phyloP scores from a whole-genome alignment of 2,797 vertebrate genomes.

The Podarcis siculus region DNA sequence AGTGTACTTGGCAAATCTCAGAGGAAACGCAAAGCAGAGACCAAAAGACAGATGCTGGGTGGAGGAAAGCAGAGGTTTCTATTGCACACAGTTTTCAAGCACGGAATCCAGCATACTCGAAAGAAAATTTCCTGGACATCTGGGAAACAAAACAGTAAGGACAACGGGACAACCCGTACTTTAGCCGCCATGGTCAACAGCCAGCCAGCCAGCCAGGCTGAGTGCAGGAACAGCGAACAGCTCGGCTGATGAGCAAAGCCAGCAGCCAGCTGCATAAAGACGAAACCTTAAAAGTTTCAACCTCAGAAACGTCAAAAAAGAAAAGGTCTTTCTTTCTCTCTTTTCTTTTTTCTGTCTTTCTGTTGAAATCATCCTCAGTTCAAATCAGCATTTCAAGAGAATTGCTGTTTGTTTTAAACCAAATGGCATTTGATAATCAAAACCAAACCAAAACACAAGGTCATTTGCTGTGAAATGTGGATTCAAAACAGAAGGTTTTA shows the following conservation, averaged over 20 bases:
- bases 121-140: slow-evolving; percentile 11
- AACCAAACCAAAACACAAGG: slow-evolving; percentile 39
- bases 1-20: slow-evolving; percentile 7
- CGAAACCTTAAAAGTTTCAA: slow-evolving; percentile 11
- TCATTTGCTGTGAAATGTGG: slow-evolving; percentile 31
- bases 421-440: slow-evolving; percentile 38
- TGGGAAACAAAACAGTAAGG: slow-evolving; percentile 1
- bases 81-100: not conserved
- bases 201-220: not conserved
- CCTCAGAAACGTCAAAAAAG: not conserved
- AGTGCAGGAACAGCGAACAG: not conserved
- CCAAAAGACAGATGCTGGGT: slow-evolving; percentile 8
- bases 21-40: slow-evolving; percentile 29
- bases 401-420: slow-evolving; percentile 25
- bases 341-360: not conserved
- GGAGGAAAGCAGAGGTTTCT: slow-evolving; percentile 1
- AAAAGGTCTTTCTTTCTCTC: not conserved
- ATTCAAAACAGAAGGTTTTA: slow-evolving; percentile 46
- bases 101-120: not conserved
- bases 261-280: not conserved
- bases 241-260: not conserved
- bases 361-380: not conserved
- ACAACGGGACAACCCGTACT: not conserved
- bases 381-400: slow-evolving; percentile 18
- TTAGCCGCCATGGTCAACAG: slow-evolving; percentile 11